Percentiles rank a stretch among this genome's conserved stretches.
These are phyloP conservation scores for Galerucella nymphaeae DNA, from an alignment of 2,888 invertebrate species.

Conservation along the genomic window DNA sequence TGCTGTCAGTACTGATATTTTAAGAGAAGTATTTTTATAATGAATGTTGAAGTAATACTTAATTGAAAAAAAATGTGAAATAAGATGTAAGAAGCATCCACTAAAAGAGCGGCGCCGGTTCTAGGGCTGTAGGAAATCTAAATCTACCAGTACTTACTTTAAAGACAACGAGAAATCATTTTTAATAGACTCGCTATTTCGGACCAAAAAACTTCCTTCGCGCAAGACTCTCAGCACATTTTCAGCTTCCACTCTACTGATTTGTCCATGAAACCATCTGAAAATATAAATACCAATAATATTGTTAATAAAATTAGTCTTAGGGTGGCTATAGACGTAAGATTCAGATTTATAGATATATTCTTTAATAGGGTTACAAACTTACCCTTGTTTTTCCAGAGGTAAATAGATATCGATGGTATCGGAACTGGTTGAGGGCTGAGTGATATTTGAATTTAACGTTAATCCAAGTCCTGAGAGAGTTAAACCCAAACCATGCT, in stretches of 20 bases:
- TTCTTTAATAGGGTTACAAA: constrained; percentile 43
- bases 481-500: constrained; percentile 63
- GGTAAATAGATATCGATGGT: constrained; percentile 84
- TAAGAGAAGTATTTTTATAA: no score
- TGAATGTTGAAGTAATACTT: no score
- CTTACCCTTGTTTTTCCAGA: constrained; percentile 88
- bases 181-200: constrained; percentile 93
- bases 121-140: background rate
- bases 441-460: constrained; percentile 65
- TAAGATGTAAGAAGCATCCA: no score
- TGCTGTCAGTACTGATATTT: no score
- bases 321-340: background rate
- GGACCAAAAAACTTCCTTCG: constrained; percentile 94
- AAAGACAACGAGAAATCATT: constrained; percentile 94
- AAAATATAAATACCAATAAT: constrained; percentile 20
- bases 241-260: constrained; percentile 92
- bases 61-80: no score
- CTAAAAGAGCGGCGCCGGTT: no score
- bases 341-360: background rate
- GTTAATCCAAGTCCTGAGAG: constrained; percentile 61
- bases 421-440: constrained; percentile 73
- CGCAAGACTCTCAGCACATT: constrained; percentile 82
- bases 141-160: constrained; percentile 76
- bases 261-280: constrained; percentile 96
- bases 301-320: background rate